These are phyloP conservation scores for Halcyon smyrnensis DNA, from an alignment of 2,797 vertebrate genomes.

Conservation along the genomic window DNA sequence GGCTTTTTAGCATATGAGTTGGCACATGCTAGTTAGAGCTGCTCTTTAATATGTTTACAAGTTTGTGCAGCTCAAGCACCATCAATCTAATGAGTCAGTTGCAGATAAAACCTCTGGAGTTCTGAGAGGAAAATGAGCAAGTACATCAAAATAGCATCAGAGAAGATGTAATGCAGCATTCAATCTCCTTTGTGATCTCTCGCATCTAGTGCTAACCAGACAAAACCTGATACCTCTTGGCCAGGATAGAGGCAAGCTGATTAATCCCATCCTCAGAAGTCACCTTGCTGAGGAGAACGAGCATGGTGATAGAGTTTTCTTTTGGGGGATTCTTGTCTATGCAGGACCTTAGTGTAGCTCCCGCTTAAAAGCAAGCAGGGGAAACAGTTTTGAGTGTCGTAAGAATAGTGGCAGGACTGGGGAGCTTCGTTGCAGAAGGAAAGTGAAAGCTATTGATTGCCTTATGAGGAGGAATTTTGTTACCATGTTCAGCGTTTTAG, in stretches of 20 bases:
- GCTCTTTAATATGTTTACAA: rapidly evolving
- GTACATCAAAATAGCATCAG: not conserved
- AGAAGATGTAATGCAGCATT: not conserved
- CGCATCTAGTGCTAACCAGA: not conserved
- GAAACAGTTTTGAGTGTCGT: not conserved
- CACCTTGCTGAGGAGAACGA: not conserved
- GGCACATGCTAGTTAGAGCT: not conserved
- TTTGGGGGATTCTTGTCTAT: not conserved
- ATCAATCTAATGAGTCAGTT: not conserved
- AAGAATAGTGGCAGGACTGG: not conserved
- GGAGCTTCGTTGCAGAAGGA: not conserved
- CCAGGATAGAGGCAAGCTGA: not conserved
- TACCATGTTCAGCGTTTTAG: not conserved
- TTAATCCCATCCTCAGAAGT: not conserved
- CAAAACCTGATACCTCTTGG: not conserved
- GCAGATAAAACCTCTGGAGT: not conserved
- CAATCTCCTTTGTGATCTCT: not conserved
- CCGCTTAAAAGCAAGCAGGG: not conserved
- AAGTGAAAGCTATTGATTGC: not conserved
- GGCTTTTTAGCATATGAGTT: not conserved
- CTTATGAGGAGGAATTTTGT: rapidly evolving
- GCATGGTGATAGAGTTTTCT: not conserved
- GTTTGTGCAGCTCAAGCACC: not conserved
- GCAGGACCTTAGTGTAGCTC: not conserved
- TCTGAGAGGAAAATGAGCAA: not conserved